These are phyloP conservation scores for Rhegmatorhina hoffmannsi DNA, from an alignment of 2,113 vertebrate species.

Conservation along the genomic window DNA sequence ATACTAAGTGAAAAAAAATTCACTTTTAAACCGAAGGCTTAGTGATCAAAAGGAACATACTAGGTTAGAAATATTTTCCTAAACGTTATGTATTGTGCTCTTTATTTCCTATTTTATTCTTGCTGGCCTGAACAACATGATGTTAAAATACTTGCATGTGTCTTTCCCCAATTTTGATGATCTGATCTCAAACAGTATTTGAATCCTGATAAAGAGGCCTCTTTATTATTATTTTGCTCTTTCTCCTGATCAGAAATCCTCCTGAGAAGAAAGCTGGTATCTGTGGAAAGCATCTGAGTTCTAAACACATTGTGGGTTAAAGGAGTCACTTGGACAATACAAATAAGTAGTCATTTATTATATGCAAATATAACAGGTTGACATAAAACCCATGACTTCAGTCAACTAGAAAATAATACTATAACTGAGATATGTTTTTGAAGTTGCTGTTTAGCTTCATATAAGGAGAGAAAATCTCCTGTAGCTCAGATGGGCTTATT, in stretches of 20 bases:
- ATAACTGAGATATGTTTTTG: conserved; percentile 55
- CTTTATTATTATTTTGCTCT: conserved; percentile 3
- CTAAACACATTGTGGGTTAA: conserved; percentile 32
- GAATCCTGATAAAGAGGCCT: neutral
- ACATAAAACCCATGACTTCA: conserved; percentile 50
- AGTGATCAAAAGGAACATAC: neutral
- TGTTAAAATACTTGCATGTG: neutral
- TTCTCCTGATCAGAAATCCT: conserved; percentile 20
- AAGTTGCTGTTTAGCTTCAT: conserved; percentile 62
- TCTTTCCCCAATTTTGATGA: neutral
- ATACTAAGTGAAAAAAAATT: neutral
- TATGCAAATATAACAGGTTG: conserved; percentile 60
- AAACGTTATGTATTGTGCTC: neutral
- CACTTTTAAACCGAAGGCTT: neutral
- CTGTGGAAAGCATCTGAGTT: conserved; percentile 48
- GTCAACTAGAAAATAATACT: conserved; percentile 63
- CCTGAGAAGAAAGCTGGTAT: conserved; percentile 1
- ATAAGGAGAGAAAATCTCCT: conserved; percentile 59
- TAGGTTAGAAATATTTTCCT: neutral
- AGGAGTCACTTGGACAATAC: conserved; percentile 12
- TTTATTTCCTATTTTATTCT: neutral
- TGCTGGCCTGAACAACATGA: neutral
- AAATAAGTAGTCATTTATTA: conserved; percentile 59
- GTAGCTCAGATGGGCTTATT: conserved; percentile 67
- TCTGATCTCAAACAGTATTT: neutral